phyloP scores from a whole-genome alignment of 2,888 invertebrate species.

The Drosophila melanosoma region DNA sequence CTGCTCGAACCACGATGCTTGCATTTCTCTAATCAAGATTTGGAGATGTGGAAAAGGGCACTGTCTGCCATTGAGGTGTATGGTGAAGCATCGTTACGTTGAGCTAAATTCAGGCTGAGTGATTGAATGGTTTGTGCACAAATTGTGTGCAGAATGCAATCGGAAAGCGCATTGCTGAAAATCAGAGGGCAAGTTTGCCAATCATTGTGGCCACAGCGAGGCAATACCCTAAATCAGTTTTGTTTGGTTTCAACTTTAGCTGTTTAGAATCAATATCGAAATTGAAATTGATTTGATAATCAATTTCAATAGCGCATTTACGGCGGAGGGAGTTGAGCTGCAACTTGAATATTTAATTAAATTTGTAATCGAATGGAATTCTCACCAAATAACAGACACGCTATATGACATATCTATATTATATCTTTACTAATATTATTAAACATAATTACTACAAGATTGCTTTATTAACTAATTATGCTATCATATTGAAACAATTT shows the following conservation, averaged over 20 bases:
- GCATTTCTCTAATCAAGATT: constrained; percentile 78
- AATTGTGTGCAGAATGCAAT: constrained; percentile 60
- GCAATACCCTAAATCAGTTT: constrained; percentile 39
- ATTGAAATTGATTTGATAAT: constrained; percentile 52
- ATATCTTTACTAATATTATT: neutral
- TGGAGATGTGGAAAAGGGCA: constrained; percentile 57
- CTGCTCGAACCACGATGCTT: constrained; percentile 61
- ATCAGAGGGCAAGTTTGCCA: constrained; percentile 44
- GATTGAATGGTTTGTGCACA: constrained; percentile 76
- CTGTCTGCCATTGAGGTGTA: constrained; percentile 3
- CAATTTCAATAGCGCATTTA: constrained; percentile 6
- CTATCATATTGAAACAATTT: neutral
- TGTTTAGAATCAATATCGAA: constrained; percentile 41
- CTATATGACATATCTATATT: neutral
- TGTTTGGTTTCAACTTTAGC: constrained; percentile 34
- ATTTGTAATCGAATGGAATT: neutral
- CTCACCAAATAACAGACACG: neutral
- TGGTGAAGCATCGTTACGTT: constrained; percentile 26
- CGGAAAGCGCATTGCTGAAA: constrained; percentile 46
- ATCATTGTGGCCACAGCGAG: constrained; percentile 45
- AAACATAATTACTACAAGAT: neutral
- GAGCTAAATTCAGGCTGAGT: constrained; percentile 55
- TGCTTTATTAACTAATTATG: neutral
- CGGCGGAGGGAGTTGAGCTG: neutral
- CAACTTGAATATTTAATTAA: constrained; percentile 13